Percentiles rank a stretch among this genome's conserved stretches.
phyloP scores from a whole-genome alignment of 2,888 invertebrate species.

The Pyrrhosoma nymphula region DNA sequence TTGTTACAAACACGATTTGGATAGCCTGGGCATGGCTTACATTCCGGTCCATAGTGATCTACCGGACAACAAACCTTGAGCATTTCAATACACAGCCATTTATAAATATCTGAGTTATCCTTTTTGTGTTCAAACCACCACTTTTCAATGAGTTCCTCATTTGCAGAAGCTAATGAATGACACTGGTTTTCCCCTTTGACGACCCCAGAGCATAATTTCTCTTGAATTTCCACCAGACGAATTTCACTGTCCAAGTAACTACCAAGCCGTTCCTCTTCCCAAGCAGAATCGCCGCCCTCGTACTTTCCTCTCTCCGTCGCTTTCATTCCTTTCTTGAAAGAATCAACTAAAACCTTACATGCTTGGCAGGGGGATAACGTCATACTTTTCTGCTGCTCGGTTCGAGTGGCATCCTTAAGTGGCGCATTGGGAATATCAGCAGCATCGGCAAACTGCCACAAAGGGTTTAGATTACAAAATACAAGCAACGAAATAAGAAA shows the following conservation, averaged over 20 bases:
- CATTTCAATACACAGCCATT: conserved; percentile 89
- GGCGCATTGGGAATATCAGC: not conserved
- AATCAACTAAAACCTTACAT: conserved; percentile 86
- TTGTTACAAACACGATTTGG: conserved; percentile 78
- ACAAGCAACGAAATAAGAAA: conserved; percentile 8
- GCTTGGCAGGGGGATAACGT: conserved; percentile 88
- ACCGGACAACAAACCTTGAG: conserved; percentile 91
- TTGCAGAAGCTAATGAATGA: conserved; percentile 90
- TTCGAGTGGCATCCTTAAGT: not conserved
- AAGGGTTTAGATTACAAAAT: not conserved
- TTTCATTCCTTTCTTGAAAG: conserved; percentile 83
- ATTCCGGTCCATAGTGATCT: conserved; percentile 90
- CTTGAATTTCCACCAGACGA: conserved; percentile 94
- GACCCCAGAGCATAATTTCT: conserved; percentile 89
- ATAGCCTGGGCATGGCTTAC: conserved; percentile 88
- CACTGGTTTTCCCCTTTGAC: conserved; percentile 83
- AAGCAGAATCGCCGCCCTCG: conserved; percentile 95
- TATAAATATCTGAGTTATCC: conserved; percentile 82
- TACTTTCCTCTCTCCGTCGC: conserved; percentile 90
- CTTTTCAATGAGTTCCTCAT: conserved; percentile 89
- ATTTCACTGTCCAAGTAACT: conserved; percentile 93
- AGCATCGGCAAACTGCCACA: not conserved
- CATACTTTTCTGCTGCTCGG: conserved; percentile 73
- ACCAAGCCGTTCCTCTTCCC: conserved; percentile 93
- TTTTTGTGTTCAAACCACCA: conserved; percentile 91